Conservation (phyloP, 2,888 invertebrate species). For the Aphidoletes aphidimyza region DNA sequence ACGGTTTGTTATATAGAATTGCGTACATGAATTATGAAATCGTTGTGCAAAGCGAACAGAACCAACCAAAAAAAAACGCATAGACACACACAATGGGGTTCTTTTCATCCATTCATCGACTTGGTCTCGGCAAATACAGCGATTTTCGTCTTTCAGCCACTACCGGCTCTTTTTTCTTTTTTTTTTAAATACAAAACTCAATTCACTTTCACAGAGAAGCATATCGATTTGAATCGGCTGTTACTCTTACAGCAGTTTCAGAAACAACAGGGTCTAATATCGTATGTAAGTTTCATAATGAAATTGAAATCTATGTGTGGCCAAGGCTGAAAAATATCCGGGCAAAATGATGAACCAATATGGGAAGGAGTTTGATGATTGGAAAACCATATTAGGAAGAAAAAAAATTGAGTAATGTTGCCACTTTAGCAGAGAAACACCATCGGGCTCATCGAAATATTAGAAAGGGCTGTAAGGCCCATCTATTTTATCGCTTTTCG, state of each 20-base stretch:
- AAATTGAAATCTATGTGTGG: conserved; percentile 23
- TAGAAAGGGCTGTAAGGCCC: background rate
- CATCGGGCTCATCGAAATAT: background rate
- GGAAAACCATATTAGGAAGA: conserved; percentile 36
- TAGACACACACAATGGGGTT: background rate
- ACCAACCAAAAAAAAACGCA: background rate
- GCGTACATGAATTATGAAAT: conserved; percentile 6
- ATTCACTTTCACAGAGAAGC: background rate
- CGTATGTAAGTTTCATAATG: background rate
- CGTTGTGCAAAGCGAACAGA: background rate
- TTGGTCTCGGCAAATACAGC: too few species aligned
- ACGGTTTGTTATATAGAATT: conserved; percentile 10
- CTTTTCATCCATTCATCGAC: too few species aligned
- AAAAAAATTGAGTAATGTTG: conserved; percentile 30
- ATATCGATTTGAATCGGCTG: background rate
- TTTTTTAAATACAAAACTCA: too few species aligned
- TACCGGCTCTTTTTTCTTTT: too few species aligned
- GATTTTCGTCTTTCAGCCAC: background rate
- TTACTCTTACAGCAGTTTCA: background rate
- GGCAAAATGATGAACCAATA: background rate
- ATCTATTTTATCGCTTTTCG: background rate
- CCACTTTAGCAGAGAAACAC: background rate
- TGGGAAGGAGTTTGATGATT: background rate
- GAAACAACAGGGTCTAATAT: conserved; percentile 14
- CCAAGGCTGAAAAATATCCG: background rate